These are phyloP conservation scores for Eurois occulta DNA, from an alignment of 2,888 invertebrate species.

Conservation along the genomic window DNA sequence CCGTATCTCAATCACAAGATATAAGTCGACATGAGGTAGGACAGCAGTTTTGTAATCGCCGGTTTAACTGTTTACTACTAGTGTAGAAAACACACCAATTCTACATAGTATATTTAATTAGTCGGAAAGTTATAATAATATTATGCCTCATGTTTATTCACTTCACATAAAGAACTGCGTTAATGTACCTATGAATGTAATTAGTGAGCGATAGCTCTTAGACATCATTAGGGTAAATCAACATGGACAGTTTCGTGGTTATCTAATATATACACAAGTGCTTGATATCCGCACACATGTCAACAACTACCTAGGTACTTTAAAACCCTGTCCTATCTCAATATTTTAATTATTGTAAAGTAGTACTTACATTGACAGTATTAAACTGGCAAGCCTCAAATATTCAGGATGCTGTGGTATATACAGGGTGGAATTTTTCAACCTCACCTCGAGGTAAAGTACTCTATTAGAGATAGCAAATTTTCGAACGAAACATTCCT, in stretches of 20 bases:
- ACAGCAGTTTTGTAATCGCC: not conserved
- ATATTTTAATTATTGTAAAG: slow-evolving; percentile 15
- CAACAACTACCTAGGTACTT: not conserved
- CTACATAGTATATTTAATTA: not conserved
- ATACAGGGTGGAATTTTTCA: no score
- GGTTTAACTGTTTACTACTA: not conserved
- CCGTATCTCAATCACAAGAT: not conserved
- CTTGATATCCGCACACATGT: not conserved
- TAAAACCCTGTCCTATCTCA: slow-evolving; percentile 7
- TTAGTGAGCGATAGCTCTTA: slow-evolving; percentile 13
- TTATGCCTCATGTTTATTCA: slow-evolving; percentile 23
- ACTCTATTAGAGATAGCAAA: no score
- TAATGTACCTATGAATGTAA: slow-evolving; percentile 12
- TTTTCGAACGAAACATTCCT: no score
- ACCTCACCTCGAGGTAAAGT: no score
- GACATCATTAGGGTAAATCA: slow-evolving; percentile 25
- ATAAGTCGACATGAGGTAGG: not conserved
- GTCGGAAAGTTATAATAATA: not conserved
- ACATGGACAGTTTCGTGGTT: slow-evolving; percentile 14
- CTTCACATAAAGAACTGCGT: slow-evolving; percentile 3
- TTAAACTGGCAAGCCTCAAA: not conserved
- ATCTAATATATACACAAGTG: not conserved
- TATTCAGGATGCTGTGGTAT: not conserved
- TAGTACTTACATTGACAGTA: not conserved
- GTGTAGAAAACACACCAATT: not conserved